Conservation (phyloP, 2,113 vertebrate species). For the Coptodon bakossiorum region DNA sequence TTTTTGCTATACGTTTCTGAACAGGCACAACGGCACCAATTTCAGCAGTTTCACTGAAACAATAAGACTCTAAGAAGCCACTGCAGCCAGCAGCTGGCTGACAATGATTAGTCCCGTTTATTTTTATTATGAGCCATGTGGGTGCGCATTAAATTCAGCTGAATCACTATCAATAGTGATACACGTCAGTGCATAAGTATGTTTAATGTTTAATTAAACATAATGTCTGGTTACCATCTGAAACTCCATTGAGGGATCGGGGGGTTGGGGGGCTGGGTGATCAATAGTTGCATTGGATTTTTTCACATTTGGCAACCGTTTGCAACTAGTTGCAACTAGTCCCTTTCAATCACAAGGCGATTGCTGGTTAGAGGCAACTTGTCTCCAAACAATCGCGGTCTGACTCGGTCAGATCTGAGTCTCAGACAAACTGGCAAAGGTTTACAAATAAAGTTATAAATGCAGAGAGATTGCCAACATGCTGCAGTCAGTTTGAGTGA, state of each 20-base stretch:
- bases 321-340: too few relatives aligned
- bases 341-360: not conserved
- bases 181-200: not conserved
- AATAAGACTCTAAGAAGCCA: not conserved
- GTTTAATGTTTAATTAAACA: not conserved
- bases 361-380: not conserved
- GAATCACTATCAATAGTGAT: not conserved
- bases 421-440: not conserved
- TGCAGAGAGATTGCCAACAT: not conserved
- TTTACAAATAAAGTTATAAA: not conserved
- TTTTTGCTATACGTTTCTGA: not conserved
- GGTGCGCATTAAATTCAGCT: not conserved
- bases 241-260: not conserved
- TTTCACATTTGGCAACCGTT: not conserved
- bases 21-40: not conserved
- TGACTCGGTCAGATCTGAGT: not conserved
- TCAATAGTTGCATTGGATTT: not conserved
- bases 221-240: not conserved
- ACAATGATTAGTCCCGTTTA: not conserved
- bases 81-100: not conserved
- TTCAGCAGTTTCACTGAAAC: not conserved
- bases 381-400: not conserved
- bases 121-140: not conserved
- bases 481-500: not conserved
- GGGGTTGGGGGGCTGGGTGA: not conserved